Percentiles rank a stretch among this genome's conserved stretches.
Evolutionary conservation across 37 sponge, comb jelly and placozoan species (phyloP).

Genomic region (Beroe forskalii): DNA sequence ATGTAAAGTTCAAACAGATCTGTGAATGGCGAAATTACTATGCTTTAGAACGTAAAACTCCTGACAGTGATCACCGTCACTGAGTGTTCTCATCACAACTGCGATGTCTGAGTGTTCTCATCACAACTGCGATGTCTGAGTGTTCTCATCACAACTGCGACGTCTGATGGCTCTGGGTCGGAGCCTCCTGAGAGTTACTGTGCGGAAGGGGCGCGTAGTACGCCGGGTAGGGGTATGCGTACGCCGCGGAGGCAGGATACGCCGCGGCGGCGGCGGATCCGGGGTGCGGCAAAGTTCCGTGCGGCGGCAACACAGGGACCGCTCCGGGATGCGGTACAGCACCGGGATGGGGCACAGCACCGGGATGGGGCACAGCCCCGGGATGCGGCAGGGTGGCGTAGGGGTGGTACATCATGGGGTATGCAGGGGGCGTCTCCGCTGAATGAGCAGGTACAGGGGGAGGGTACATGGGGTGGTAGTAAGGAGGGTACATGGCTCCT

Average conservation of each 20-base stretch:
- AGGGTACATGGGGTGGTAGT: background rate
- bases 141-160: background rate
- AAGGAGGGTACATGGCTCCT: background rate
- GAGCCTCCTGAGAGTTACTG: background rate
- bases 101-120: too few species aligned
- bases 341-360: constrained; percentile 2
- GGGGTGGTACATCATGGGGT: background rate
- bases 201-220: constrained; percentile 12
- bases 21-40: too few species aligned
- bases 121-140: too few species aligned
- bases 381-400: constrained; percentile 42
- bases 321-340: background rate
- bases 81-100: too few species aligned
- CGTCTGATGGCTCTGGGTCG: background rate
- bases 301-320: background rate
- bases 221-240: constrained; percentile 10
- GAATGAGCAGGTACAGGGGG: background rate
- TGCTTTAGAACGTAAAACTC: too few species aligned
- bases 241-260: background rate
- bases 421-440: background rate
- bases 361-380: constrained; percentile 13
- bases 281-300: background rate
- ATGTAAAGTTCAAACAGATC: too few species aligned
- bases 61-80: too few species aligned
- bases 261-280: background rate